These are phyloP conservation scores for Agrypnus murinus DNA, from an alignment of 2,888 invertebrate species.

Conservation along the genomic window DNA sequence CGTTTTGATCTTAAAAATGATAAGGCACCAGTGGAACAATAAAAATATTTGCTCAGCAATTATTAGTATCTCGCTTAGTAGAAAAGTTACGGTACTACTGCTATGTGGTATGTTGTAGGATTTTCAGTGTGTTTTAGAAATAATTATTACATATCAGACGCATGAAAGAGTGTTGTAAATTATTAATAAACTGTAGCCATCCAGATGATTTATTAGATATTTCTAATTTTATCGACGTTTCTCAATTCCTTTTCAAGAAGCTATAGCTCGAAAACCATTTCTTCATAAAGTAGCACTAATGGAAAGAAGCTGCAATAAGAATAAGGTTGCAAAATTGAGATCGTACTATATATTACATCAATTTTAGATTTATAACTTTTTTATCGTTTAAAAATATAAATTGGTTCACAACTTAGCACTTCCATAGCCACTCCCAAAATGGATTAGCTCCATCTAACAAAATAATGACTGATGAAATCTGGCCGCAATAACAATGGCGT, in stretches of 20 bases:
- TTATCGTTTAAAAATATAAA: slow-evolving; percentile 7
- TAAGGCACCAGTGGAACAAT: slow-evolving; percentile 64
- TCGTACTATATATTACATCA: too few relatives aligned
- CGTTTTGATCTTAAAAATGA: slow-evolving; percentile 54
- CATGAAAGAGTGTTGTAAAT: too few relatives aligned
- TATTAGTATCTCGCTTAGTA: slow-evolving; percentile 56
- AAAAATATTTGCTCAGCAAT: slow-evolving; percentile 70
- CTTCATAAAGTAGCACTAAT: too few relatives aligned
- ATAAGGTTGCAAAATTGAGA: too few relatives aligned
- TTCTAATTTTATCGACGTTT: too few relatives aligned
- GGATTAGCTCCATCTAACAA: slow-evolving; percentile 32
- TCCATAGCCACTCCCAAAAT: slow-evolving; percentile 25
- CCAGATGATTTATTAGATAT: too few relatives aligned
- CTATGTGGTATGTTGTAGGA: slow-evolving; percentile 6
- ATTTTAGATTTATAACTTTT: too few relatives aligned
- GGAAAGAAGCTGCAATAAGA: too few relatives aligned
- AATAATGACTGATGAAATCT: slow-evolving; percentile 46
- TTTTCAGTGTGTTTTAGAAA: slow-evolving; percentile 11
- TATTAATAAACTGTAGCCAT: too few relatives aligned
- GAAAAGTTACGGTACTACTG: slow-evolving; percentile 24
- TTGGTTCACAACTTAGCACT: slow-evolving; percentile 9
- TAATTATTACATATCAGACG: too few relatives aligned
- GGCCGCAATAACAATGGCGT: slow-evolving; percentile 46
- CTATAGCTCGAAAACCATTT: too few relatives aligned
- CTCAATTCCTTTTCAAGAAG: too few relatives aligned